phyloP scores from a whole-genome alignment of 2,888 invertebrate genomes.

The Nycteola revayana region DNA sequence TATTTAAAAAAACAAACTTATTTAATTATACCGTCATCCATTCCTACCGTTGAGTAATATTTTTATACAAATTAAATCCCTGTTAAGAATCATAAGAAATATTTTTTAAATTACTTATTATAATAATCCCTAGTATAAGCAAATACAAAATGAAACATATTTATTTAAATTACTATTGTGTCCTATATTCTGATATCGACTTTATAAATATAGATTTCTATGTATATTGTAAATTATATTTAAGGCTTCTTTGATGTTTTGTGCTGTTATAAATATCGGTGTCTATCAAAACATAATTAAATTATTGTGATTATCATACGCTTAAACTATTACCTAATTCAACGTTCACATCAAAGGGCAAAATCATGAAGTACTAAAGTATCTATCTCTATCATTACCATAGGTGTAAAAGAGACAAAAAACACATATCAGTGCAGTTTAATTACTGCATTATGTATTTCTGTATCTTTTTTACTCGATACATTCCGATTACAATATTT shows the following conservation, averaged over 20 bases:
- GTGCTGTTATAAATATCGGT: slow-evolving; percentile 41
- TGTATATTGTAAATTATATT: slow-evolving; percentile 39
- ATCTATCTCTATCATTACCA: no score
- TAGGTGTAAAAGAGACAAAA: no score
- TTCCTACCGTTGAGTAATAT: no score
- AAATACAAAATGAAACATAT: slow-evolving; percentile 28
- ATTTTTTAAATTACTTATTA: slow-evolving; percentile 20
- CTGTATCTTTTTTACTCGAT: background rate
- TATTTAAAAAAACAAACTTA: no score
- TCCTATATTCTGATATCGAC: slow-evolving; percentile 54
- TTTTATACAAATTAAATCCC: slow-evolving; percentile 12
- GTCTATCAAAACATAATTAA: slow-evolving; percentile 49
- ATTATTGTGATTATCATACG: slow-evolving; percentile 58
- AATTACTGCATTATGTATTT: no score
- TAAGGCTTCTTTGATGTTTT: slow-evolving; percentile 48
- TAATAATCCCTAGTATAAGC: slow-evolving; percentile 19
- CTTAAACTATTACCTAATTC: slow-evolving; percentile 37
- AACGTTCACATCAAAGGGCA: slow-evolving; percentile 16
- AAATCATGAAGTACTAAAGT: no score
- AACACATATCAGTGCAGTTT: no score
- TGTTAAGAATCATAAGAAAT: slow-evolving; percentile 24
- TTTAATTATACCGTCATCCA: no score
- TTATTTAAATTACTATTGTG: slow-evolving; percentile 46
- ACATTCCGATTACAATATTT: no score
- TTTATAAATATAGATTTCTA: slow-evolving; percentile 38